These are phyloP conservation scores for Benthosema pterotum DNA, from an alignment of 2,797 vertebrate genomes.

Conservation along the genomic window DNA sequence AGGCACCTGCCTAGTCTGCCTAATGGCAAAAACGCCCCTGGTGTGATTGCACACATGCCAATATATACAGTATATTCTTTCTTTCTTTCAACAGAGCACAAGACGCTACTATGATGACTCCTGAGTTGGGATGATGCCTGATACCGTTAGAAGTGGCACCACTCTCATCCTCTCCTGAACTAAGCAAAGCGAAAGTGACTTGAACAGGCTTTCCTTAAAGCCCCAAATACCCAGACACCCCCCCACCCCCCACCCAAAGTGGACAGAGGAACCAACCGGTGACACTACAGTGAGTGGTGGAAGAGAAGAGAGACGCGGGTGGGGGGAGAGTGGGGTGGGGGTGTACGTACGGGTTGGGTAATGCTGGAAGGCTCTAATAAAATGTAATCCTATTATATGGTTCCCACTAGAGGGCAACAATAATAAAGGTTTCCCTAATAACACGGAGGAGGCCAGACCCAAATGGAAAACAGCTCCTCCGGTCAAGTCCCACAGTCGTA, in stretches of 20 bases:
- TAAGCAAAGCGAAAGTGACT: neutral
- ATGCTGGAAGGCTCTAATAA: slow-evolving; percentile 85
- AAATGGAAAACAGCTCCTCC: slow-evolving; percentile 81
- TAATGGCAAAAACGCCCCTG: too few relatives aligned
- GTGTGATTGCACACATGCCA: neutral
- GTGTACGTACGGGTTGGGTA: slow-evolving; percentile 52
- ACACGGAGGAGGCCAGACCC: slow-evolving; percentile 79
- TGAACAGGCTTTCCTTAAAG: slow-evolving; percentile 17
- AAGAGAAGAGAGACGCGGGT: slow-evolving; percentile 63
- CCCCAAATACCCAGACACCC: slow-evolving; percentile 44
- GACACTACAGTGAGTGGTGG: slow-evolving; percentile 62
- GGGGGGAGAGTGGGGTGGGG: slow-evolving; percentile 55
- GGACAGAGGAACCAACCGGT: slow-evolving; percentile 67
- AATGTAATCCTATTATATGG: slow-evolving; percentile 87
- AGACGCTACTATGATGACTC: too few relatives aligned
- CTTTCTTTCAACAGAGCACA: neutral
- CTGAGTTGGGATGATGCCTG: too few relatives aligned
- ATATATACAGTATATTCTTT: neutral
- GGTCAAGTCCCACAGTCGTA: slow-evolving; percentile 81
- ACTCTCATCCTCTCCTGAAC: neutral
- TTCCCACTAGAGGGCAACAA: slow-evolving; percentile 85
- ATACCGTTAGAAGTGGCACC: too few relatives aligned
- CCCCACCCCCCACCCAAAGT: slow-evolving; percentile 55
- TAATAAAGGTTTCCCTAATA: slow-evolving; percentile 88
- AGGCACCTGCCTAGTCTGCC: too few relatives aligned